phyloP scores from a whole-genome alignment of 2,113 vertebrate species.

The Protobothrops flavoviridis region DNA sequence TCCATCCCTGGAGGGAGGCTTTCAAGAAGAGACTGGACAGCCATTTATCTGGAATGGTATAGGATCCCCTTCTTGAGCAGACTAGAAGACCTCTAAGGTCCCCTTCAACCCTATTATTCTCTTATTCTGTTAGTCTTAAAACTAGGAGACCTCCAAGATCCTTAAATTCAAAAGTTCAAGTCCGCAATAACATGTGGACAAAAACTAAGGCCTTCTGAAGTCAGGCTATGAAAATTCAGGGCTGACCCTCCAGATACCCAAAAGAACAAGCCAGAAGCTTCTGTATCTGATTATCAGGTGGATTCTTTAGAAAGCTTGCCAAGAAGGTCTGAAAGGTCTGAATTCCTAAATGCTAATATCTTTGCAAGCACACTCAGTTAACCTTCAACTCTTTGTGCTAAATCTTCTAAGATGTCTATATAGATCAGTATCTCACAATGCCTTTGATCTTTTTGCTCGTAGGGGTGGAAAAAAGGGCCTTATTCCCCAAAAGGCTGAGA shows the following conservation, averaged over 20 bases:
- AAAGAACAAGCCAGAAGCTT: background rate
- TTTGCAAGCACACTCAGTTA: background rate
- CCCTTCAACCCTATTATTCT: too few relatives aligned
- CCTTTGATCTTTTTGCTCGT: background rate
- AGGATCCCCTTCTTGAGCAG: background rate
- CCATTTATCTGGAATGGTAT: background rate
- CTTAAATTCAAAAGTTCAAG: background rate
- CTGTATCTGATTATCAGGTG: background rate
- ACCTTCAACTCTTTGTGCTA: background rate
- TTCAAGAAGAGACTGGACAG: background rate
- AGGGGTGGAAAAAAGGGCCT: rapidly evolving
- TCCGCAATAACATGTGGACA: background rate
- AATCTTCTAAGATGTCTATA: background rate
- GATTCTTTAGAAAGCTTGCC: background rate
- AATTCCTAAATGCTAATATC: background rate
- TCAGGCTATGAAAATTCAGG: background rate
- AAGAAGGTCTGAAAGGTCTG: background rate
- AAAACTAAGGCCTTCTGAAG: background rate
- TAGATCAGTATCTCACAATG: background rate
- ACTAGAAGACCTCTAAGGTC: background rate
- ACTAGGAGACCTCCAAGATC: background rate
- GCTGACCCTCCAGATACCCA: background rate
- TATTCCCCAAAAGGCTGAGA: background rate
- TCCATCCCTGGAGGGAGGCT: background rate
- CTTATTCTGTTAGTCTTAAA: too few relatives aligned